A percentile compares a stretch with the other conserved stretches of the same genome.
Conservation (phyloP, 2,888 invertebrate genomes). For the Physocephala rufipes region DNA sequence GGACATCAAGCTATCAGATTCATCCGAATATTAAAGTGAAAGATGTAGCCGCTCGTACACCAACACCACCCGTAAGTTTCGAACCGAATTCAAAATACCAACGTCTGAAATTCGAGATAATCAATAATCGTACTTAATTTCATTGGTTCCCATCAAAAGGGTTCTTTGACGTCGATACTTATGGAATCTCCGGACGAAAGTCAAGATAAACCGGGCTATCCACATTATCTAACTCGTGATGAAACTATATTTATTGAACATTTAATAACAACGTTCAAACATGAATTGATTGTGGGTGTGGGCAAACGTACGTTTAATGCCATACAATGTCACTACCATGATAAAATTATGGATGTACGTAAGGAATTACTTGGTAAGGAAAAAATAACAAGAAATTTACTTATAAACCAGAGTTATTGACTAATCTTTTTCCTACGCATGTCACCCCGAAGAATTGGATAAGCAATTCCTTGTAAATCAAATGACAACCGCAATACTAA, state of each 20-base stretch:
- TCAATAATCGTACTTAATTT: background rate
- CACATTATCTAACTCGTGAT: slow-evolving; percentile 50
- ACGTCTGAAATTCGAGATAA: too few relatives aligned
- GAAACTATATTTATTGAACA: slow-evolving; percentile 62
- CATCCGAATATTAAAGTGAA: slow-evolving; percentile 57
- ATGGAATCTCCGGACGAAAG: slow-evolving; percentile 51
- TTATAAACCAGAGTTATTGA: background rate
- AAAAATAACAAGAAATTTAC: background rate
- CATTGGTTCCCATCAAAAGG: slow-evolving; percentile 46
- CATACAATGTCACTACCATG: slow-evolving; percentile 58
- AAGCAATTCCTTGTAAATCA: slow-evolving; percentile 55
- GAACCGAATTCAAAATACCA: too few relatives aligned
- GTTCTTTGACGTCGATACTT: slow-evolving; percentile 58
- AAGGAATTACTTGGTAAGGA: slow-evolving; percentile 54
- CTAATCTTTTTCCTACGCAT: background rate
- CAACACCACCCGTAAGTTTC: slow-evolving; percentile 58
- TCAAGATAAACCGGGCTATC: slow-evolving; percentile 44
- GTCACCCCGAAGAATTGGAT: slow-evolving; percentile 52
- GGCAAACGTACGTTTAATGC: slow-evolving; percentile 59
- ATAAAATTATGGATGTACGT: slow-evolving; percentile 56
- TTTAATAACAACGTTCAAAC: slow-evolving; percentile 60
- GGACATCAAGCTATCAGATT: slow-evolving; percentile 59
- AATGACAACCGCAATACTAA: slow-evolving; percentile 57
- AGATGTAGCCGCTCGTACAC: slow-evolving; percentile 51
- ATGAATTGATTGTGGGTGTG: slow-evolving; percentile 58